Evolutionary conservation across 2,797 vertebrate genomes (phyloP).

Genomic region (Cirrhinus mrigala): DNA sequence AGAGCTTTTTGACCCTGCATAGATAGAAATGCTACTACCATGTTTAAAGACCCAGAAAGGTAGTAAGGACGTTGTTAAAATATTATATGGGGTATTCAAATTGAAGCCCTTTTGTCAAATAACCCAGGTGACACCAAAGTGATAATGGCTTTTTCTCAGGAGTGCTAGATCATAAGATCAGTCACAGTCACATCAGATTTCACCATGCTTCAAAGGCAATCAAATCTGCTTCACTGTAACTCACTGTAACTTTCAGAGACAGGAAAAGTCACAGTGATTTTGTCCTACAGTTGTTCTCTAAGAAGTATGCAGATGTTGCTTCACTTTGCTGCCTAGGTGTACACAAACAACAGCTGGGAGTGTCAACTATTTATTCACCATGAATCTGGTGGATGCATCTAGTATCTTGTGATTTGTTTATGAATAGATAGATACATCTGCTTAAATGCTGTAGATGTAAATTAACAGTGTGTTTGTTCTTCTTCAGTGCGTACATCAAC

Average conservation of each 20-base stretch:
- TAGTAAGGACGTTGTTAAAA: too few species aligned
- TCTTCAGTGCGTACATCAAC: constrained; percentile 90
- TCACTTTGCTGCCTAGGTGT: constrained; percentile 17
- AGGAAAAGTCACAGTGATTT: constrained; percentile 2
- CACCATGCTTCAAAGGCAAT: constrained; percentile 12
- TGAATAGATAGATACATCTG: constrained; percentile 39
- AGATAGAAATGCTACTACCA: too few species aligned
- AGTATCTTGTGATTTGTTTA: constrained; percentile 34
- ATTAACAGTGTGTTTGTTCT: constrained; percentile 22
- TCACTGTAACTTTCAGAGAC: background rate
- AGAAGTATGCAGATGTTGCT: constrained; percentile 39
- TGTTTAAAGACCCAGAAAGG: too few species aligned
- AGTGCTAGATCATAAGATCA: constrained; percentile 12
- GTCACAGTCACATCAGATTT: constrained; percentile 23
- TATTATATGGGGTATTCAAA: background rate
- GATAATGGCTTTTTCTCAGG: constrained; percentile 12
- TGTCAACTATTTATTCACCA: constrained; percentile 18
- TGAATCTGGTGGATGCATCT: constrained; percentile 17
- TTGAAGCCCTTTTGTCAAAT: background rate
- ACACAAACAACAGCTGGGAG: constrained; percentile 40
- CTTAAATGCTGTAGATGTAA: constrained; percentile 11
- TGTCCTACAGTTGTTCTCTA: constrained; percentile 27
- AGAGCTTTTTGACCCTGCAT: too few species aligned
- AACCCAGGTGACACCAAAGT: constrained; percentile 39
- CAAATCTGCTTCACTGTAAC: constrained; percentile 12